These are phyloP conservation scores for Aphaenogaster rudis DNA, from an alignment of 1,140 invertebrate genomes.

Conservation along the genomic window DNA sequence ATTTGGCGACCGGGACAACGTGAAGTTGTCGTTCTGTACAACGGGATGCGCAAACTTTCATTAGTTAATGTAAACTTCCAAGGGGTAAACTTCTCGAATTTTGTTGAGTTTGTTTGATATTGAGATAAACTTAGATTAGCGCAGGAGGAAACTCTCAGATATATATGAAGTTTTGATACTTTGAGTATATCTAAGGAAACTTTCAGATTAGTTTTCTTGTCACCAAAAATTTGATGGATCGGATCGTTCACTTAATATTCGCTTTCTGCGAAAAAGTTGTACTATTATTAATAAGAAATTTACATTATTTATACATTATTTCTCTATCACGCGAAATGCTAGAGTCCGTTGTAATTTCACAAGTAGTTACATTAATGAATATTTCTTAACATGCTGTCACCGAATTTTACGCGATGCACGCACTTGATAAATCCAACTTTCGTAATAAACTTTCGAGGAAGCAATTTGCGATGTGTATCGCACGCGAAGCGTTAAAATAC, in stretches of 20 bases:
- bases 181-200: neutral
- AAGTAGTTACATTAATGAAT: neutral
- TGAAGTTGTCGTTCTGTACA: neutral
- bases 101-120: neutral
- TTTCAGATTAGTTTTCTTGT: neutral
- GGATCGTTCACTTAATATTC: neutral
- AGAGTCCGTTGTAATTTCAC: neutral
- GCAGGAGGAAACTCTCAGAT: neutral
- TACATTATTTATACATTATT: neutral
- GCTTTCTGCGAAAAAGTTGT: neutral
- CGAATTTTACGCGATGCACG: slow-evolving; percentile 12
- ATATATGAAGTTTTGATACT: neutral
- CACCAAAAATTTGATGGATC: neutral
- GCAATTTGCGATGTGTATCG: slow-evolving; percentile 26
- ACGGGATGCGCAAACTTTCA: neutral
- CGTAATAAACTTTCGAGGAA: slow-evolving; percentile 23
- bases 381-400: neutral
- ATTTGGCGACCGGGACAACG: neutral
- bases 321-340: neutral
- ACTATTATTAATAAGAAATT: neutral
- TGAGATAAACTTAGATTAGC: slow-evolving; percentile 8
- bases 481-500: slow-evolving; percentile 29
- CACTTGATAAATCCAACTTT: slow-evolving; percentile 8
- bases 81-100: slow-evolving; percentile 12
- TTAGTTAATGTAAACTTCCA: slow-evolving; percentile 13